These are phyloP conservation scores for Eupithecia tripunctaria DNA, from an alignment of 2,888 invertebrate species.

Conservation along the genomic window DNA sequence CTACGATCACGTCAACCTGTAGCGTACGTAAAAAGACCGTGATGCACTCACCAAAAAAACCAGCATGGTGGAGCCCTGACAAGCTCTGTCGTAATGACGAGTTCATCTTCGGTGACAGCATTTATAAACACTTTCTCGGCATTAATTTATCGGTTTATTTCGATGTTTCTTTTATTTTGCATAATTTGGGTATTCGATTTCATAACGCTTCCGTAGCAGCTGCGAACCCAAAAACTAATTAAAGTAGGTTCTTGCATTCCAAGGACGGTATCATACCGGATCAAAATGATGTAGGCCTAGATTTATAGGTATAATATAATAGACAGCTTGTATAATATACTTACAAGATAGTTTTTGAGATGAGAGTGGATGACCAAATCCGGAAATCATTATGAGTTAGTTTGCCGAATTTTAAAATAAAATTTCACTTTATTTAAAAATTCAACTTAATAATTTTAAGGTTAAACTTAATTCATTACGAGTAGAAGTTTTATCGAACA, in stretches of 20 bases:
- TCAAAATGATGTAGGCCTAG: not conserved
- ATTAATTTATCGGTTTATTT: constrained; percentile 47
- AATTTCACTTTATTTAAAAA: too few relatives aligned
- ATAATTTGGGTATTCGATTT: constrained; percentile 56
- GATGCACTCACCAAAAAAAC: constrained; percentile 56
- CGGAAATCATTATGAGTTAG: too few relatives aligned
- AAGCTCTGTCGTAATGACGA: constrained; percentile 55
- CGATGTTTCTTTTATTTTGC: constrained; percentile 60
- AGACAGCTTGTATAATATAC: not conserved
- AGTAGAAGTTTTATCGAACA: too few relatives aligned
- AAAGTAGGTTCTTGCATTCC: not conserved
- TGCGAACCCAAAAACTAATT: constrained; percentile 7
- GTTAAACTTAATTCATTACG: too few relatives aligned
- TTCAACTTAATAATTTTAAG: too few relatives aligned
- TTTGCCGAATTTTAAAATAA: too few relatives aligned
- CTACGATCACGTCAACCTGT: not conserved
- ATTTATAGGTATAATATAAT: too few relatives aligned
- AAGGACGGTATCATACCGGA: not conserved
- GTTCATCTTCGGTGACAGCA: constrained; percentile 51
- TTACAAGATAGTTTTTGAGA: too few relatives aligned
- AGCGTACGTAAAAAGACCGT: constrained; percentile 13
- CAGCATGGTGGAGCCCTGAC: constrained; percentile 52
- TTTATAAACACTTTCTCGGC: constrained; percentile 71
- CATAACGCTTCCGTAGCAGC: constrained; percentile 53
- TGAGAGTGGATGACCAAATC: too few relatives aligned